Evolutionary conservation across 2,797 vertebrate species (phyloP).

Genomic region (Lemur catta): DNA sequence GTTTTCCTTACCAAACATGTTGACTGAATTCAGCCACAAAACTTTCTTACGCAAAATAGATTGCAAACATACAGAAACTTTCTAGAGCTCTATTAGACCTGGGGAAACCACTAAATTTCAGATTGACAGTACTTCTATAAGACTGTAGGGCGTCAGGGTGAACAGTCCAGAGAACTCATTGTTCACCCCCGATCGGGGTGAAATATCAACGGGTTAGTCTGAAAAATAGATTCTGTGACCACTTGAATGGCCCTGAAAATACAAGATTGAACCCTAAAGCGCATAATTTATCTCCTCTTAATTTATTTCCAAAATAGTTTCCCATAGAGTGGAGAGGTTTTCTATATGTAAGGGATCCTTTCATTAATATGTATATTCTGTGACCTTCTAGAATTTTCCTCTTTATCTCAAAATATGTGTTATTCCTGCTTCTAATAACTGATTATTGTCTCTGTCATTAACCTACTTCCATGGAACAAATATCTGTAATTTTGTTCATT

Average conservation of each 20-base stretch:
- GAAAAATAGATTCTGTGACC: conserved; percentile 11
- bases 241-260: background rate
- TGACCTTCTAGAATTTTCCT: background rate
- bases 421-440: conserved; percentile 48
- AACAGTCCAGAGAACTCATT: background rate
- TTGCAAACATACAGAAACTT: background rate
- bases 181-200: background rate
- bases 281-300: background rate
- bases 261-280: background rate
- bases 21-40: background rate
- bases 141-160: background rate
- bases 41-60: background rate
- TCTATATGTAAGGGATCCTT: background rate
- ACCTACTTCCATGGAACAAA: conserved; percentile 41
- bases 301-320: conserved; percentile 38
- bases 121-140: background rate
- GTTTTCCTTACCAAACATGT: background rate
- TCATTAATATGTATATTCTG: background rate
- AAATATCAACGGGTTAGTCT: background rate
- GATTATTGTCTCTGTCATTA: conserved; percentile 40
- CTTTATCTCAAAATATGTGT: conserved; percentile 21
- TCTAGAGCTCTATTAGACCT: background rate
- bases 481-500: conserved; percentile 53
- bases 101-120: background rate
- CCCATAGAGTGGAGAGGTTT: background rate